Base-by-base conservation (phyloP, 2,797 vertebrate species). In the Hippoglossus hippoglossus region DNA sequence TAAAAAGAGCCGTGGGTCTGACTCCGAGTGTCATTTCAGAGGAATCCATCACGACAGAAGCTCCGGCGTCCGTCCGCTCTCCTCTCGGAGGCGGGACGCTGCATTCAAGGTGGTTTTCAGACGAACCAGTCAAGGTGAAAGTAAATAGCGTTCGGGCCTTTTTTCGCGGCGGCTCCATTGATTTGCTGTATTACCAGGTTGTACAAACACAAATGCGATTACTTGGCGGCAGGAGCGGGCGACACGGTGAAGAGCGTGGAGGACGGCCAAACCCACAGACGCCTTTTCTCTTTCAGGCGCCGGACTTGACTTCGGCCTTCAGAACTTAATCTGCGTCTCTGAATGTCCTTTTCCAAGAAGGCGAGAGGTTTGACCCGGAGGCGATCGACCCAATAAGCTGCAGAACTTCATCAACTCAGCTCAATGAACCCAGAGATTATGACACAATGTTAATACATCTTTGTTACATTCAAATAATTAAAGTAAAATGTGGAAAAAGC, bases 141-240 rank as follows among this genome's bases (percentile, higher is more conserved):
- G 85, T 64, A 74, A 87, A 88, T 59, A 80, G 64, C 55, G 36
- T 72, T 55, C 24, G 16, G 70, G 67, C 60, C 71, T 80, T 77
- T 54, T n/a, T 19, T 1, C n/a, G 52, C 54, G 26, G 73, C 67
- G 39, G 8, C 81, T 72, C 62, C 80, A 83, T 64, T 57, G 50
- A 88, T 86, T 75, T 21, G 5, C 75, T 49, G 77, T 52, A 79
- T 89, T 79, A 85, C 76, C 77, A 77, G 73, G 49, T 76, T 69
- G 81, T 89, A 82, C 87, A 80, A 87, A 84, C 87, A 89, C 77
- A 91, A 84, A 91, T 85, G 69, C 6, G 80, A 91, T 89, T 86
- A 87, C 59, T 70, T 25, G 24, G 52, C 63, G 51, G 54, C 65
- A 12, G 62, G 56, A 75, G 71, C 19, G 71, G 71, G 82, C 84